Evolutionary conservation across 2,888 invertebrate species (phyloP).

Genomic region (Cephalotes varians): DNA sequence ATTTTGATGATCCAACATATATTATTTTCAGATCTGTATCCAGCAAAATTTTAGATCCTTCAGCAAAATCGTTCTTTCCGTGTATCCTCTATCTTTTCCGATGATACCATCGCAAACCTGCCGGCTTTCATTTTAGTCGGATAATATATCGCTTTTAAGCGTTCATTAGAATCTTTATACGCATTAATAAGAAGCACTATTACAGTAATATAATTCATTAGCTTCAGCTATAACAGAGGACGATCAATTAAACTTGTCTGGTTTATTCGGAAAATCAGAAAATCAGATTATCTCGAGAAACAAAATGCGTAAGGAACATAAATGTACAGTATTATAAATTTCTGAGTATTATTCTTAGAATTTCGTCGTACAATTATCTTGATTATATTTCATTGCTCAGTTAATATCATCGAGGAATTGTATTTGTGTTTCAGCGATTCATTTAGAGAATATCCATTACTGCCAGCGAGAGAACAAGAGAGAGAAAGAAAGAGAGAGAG

Average conservation of each 20-base stretch:
- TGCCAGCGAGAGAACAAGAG: not conserved
- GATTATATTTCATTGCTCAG: conserved; percentile 22
- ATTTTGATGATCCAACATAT: no score
- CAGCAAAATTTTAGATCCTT: no score
- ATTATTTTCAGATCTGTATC: no score
- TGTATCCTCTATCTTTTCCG: no score
- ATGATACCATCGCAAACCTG: not conserved
- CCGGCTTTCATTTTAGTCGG: not conserved
- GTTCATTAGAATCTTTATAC: not conserved
- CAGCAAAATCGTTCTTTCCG: no score
- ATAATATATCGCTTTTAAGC: conserved; percentile 1
- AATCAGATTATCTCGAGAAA: not conserved
- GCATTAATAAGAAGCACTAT: conserved; percentile 10
- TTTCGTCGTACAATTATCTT: not conserved
- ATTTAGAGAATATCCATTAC: conserved; percentile 25
- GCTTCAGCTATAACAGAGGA: not conserved
- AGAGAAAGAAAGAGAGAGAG: not conserved
- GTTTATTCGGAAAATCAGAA: conserved; percentile 6
- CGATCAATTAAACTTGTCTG: conserved; percentile 21
- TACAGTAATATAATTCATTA: conserved; percentile 3
- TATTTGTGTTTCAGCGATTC: not conserved
- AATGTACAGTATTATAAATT: conserved; percentile 21
- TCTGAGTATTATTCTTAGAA: not conserved
- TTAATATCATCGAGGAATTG: conserved; percentile 1
- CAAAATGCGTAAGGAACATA: conserved; percentile 2